phyloP scores from a whole-genome alignment of 2,113 vertebrate species.

The Semnornis frantzii region DNA sequence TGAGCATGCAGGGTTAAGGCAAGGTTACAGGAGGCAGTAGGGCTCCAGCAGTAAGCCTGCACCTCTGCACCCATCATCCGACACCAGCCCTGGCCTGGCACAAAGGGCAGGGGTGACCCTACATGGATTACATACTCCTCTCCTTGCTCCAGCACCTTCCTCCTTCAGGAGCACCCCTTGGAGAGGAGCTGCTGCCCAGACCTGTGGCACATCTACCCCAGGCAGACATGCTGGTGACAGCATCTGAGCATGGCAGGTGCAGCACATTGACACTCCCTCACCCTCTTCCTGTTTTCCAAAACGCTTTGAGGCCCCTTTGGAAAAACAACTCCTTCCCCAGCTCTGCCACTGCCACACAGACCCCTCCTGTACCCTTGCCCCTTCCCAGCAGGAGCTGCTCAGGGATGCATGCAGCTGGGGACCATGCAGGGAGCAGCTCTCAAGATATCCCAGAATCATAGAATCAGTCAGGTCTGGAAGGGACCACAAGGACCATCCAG shows the following conservation, averaged over 20 bases:
- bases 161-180: neutral
- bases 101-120: neutral
- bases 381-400: no score
- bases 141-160: neutral
- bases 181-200: rapidly evolving
- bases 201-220: rapidly evolving
- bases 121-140: rapidly evolving
- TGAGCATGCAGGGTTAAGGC: neutral
- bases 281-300: no score
- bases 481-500: no score
- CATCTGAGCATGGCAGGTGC: rapidly evolving
- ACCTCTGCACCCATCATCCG: neutral
- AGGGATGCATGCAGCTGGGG: no score
- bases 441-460: no score
- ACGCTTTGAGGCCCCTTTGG: no score
- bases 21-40: neutral
- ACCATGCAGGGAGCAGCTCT: no score
- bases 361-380: no score
- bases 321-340: no score
- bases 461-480: no score
- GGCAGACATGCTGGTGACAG: neutral
- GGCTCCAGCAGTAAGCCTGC: rapidly evolving
- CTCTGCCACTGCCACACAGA: no score
- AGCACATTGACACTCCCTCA: neutral
- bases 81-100: neutral